Base-by-base conservation (phyloP, 1,140 invertebrate genomes). In the Belonocnema kinseyi region DNA sequence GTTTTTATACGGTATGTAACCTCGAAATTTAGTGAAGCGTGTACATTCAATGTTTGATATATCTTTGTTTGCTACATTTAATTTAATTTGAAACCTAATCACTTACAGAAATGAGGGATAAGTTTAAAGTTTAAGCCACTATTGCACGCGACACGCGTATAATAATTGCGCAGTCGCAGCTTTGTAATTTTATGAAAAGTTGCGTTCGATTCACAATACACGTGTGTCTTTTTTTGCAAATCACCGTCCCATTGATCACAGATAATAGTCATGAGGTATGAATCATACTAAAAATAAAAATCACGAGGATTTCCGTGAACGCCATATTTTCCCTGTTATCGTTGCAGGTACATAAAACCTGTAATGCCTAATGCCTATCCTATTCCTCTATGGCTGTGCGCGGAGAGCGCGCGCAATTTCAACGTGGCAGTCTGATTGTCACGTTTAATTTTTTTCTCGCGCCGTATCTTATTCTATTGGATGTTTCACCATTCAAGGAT, bases 401-500 rank as follows among this genome's bases (percentile, higher is more conserved):
- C 12, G 33, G 51, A 52, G 17, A 7, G 14, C n/a, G 33, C 33
- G n/a, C 16, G 33, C 6, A 40, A 66, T 66, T 66, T 66, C 14
- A 10, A 56, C 26, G 40, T 66, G 61, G n/a, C 33, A 26, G 21
- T 40, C 58, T 54, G 53, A 72, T 46, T 51, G 72, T 72, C 73
- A 66, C 13, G 61, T 26, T 33, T 16, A 46, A 66, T 66, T 66
- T n/a, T 66, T 66, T 66, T 66, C 61, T 46, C 61, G 21, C 61
- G 26, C 26, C 53, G 76, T 80, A 81, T 66, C 82, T 84, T 84
- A 81, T 82, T 81, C 77, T 81, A 79, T 85, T 78, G 79, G 78
- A 75, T 46, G 78, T 85, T 88, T 86, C 74, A 77, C 79, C 82
- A 84, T 87, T 88, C 87, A 87, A 87, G 86, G 86, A 86, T 80